Evolutionary conservation across 2,797 vertebrate genomes (phyloP).

Genomic region (Lophotriccus pileatus): DNA sequence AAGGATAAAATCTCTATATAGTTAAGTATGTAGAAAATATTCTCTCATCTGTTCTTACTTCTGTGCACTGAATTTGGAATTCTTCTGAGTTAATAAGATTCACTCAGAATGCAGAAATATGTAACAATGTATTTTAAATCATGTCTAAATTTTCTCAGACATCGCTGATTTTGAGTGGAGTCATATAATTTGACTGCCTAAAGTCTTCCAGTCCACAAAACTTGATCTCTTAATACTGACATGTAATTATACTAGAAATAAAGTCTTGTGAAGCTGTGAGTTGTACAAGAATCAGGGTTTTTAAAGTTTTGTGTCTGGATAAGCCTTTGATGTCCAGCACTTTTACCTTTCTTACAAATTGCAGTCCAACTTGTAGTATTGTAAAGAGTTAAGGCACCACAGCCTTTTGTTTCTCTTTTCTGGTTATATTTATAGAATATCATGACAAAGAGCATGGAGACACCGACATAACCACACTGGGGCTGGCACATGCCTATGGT

Average conservation of each 20-base stretch:
- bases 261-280: not conserved
- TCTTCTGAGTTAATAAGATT: not conserved
- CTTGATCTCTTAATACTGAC: not conserved
- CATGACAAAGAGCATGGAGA: fast-evolving
- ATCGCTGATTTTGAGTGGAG: not conserved
- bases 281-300: fast-evolving
- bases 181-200: not conserved
- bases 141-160: not conserved
- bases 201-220: not conserved
- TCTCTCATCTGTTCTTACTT: not conserved
- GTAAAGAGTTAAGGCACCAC: not conserved
- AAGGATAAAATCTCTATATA: not conserved
- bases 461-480: fast-evolving
- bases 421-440: not conserved
- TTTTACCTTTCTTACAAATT: not conserved
- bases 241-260: not conserved
- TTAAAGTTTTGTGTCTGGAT: not conserved
- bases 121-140: not conserved
- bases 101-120: not conserved
- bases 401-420: not conserved
- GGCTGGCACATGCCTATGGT: fast-evolving
- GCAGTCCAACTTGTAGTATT: not conserved
- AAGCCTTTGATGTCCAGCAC: not conserved
- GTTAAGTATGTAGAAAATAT: not conserved
- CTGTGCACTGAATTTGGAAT: not conserved